Evolutionary conservation across 2,888 invertebrate species (phyloP), one percentile per base, ranked within the genome.

Genomic region (Leucoma salicis): DNA sequence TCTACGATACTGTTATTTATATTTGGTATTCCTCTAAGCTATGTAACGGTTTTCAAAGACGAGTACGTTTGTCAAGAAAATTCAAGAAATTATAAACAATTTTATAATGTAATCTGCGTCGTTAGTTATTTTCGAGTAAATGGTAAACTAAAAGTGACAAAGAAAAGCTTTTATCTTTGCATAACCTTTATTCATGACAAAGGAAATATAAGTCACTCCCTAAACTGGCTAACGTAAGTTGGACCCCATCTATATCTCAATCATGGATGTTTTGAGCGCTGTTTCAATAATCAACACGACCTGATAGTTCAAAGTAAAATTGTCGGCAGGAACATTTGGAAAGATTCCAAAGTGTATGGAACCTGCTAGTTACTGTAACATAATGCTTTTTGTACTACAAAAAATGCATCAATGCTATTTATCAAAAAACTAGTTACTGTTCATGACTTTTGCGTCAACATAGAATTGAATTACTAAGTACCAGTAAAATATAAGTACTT

Each of bases 331-430:
- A 55, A 63, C 57, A 77, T 72, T 84, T 84, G 84, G 84, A 82
- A 61, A 57, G 58, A 60, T 58, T 82, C 83, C 84, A 84, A 82
- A 80, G 73, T 77, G 75, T 76, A 74, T 68, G 64, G 66, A 75
- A 62, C 66, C 61, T 46, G 63, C 69, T 73, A 74, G 69, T 78
- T 65, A 63, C 70, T 52, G 73, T 76, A 74, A 79, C 77, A 74
- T 75, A 73, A 77, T 71, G 66, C 68, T 77, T 74, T 70, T 56
- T 52, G 57, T 74, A 63, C 63, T 61, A 53, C 66, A 63, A 57
- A 52, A 35, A 36, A 46, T n/a, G n/a, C n/a, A n/a, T n/a, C n/a
- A n/a, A n/a, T n/a, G n/a, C n/a, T n/a, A n/a, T n/a, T n/a, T n/a
- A n/a, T n/a, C n/a, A n/a, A n/a, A n/a, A n/a, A n/a, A n/a, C n/a